Evolutionary conservation across 2,797 vertebrate genomes (phyloP).

Genomic region (Darevskia mixta): DNA sequence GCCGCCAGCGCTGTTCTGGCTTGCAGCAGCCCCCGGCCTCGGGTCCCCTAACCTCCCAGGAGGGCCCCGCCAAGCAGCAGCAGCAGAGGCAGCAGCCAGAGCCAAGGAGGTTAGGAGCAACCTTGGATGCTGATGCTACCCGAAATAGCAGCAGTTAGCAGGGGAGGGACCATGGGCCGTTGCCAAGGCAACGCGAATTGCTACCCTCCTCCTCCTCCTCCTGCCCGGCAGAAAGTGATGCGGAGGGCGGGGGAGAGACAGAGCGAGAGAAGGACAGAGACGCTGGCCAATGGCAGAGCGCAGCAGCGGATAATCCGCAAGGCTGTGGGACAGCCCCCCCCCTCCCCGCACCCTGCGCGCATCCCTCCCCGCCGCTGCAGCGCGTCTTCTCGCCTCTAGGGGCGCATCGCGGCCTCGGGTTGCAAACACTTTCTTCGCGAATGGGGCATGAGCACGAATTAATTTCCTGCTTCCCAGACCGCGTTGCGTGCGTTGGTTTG

Average conservation of each 20-base stretch:
- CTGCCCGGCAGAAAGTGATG: background rate
- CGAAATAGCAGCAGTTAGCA: conserved; percentile 41
- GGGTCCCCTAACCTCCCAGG: background rate
- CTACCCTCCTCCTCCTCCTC: conserved; percentile 18
- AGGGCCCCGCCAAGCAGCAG: background rate
- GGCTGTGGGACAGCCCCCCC: background rate
- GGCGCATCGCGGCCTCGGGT: background rate
- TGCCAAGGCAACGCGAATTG: conserved; percentile 15
- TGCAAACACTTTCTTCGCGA: background rate
- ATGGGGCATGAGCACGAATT: background rate
- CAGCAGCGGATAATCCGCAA: conserved; percentile 18
- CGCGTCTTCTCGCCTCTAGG: background rate
- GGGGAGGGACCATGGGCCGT: conserved; percentile 34
- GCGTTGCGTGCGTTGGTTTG: background rate
- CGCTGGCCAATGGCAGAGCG: conserved; percentile 22
- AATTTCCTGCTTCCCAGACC: background rate
- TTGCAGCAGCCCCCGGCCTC: conserved; percentile 46
- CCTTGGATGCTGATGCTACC: conserved; percentile 15
- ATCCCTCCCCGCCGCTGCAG: background rate
- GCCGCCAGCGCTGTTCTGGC: conserved; percentile 38
- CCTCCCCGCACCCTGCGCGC: background rate
- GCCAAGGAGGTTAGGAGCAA: background rate
- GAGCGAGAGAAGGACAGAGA: conserved; percentile 43
- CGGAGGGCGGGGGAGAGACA: background rate
- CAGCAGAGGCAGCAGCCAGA: background rate